These are phyloP conservation scores for Drosophila ustulata DNA, from an alignment of 2,888 invertebrate genomes.

Conservation along the genomic window DNA sequence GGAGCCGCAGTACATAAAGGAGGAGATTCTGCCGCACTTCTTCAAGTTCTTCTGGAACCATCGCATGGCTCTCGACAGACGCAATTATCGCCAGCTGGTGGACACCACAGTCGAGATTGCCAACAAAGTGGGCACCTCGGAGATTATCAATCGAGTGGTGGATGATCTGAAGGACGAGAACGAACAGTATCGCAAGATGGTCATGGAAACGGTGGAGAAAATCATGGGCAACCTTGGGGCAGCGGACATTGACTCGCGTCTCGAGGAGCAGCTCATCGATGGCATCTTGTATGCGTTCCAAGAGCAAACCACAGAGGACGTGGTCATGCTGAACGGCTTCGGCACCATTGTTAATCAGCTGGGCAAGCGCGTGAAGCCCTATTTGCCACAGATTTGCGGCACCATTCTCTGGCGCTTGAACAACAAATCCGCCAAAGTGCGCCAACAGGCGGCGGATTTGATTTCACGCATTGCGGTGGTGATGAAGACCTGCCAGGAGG, in stretches of 20 bases:
- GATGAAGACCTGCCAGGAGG: slow-evolving; percentile 99
- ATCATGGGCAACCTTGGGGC: slow-evolving; percentile 99
- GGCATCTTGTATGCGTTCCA: slow-evolving; percentile 99
- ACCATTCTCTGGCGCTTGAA: slow-evolving; percentile 99
- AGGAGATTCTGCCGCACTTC: slow-evolving; percentile 99
- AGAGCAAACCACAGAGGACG: slow-evolving; percentile 99
- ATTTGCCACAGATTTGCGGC: slow-evolving; percentile 99
- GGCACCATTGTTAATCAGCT: slow-evolving; percentile 99
- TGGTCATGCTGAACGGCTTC: slow-evolving; percentile 99
- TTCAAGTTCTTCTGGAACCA: slow-evolving; percentile 99
- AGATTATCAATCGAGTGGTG: slow-evolving; percentile 99
- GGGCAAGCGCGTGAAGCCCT: slow-evolving; percentile 98
- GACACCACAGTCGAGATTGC: slow-evolving; percentile 99
- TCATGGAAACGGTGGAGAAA: slow-evolving; percentile 99
- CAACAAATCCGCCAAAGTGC: slow-evolving; percentile 99
- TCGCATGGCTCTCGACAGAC: slow-evolving; percentile 98
- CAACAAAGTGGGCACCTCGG: slow-evolving; percentile 99
- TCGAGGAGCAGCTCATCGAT: slow-evolving; percentile 99
- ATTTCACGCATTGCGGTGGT: slow-evolving; percentile 99
- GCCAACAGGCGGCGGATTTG: slow-evolving; percentile 99
- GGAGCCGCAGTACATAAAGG: slow-evolving; percentile 99
- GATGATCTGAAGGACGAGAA: slow-evolving; percentile 99
- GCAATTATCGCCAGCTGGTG: slow-evolving; percentile 98
- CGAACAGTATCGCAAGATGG: slow-evolving; percentile 99
- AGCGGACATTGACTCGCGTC: slow-evolving; percentile 98